phyloP scores from a whole-genome alignment of 2,113 vertebrate species.

The Picathartes gymnocephalus region DNA sequence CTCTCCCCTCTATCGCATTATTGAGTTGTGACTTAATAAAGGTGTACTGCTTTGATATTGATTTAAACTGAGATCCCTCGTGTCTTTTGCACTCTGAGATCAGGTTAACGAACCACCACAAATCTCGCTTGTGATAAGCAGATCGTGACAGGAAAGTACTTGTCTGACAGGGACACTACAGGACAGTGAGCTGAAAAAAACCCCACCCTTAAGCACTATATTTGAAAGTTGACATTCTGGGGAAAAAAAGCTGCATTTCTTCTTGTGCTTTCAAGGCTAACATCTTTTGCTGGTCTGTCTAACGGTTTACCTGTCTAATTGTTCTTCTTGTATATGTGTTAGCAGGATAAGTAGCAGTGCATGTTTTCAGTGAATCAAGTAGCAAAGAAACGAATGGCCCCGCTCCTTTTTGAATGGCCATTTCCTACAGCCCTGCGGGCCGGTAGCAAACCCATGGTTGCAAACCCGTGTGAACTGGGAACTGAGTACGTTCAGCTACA shows the following conservation, averaged over 20 bases:
- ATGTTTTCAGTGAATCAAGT: not conserved
- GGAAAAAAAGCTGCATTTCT: slow-evolving; percentile 29
- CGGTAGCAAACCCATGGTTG: accelerated
- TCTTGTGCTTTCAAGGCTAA: slow-evolving; percentile 18
- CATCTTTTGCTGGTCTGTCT: slow-evolving; percentile 18
- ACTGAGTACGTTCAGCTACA: not conserved
- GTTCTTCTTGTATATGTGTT: not conserved
- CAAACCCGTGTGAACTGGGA: too few relatives aligned
- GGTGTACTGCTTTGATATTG: too few relatives aligned
- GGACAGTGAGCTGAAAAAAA: not conserved
- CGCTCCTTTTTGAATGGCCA: accelerated
- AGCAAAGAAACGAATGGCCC: too few relatives aligned
- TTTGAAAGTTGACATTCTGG: slow-evolving; percentile 39
- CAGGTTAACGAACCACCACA: too few relatives aligned
- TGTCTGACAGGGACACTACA: slow-evolving; percentile 28
- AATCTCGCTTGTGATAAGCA: too few relatives aligned
- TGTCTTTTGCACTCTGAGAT: too few relatives aligned
- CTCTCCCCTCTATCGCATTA: too few relatives aligned
- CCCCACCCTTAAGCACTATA: not conserved
- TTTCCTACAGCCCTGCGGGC: accelerated
- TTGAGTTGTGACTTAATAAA: too few relatives aligned
- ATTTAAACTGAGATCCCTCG: too few relatives aligned
- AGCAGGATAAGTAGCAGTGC: not conserved
- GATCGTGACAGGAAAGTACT: too few relatives aligned
- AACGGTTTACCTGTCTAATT: not conserved